Base-by-base conservation (phyloP, 2,888 invertebrate genomes). In the Rambutsinella grinnellia region DNA sequence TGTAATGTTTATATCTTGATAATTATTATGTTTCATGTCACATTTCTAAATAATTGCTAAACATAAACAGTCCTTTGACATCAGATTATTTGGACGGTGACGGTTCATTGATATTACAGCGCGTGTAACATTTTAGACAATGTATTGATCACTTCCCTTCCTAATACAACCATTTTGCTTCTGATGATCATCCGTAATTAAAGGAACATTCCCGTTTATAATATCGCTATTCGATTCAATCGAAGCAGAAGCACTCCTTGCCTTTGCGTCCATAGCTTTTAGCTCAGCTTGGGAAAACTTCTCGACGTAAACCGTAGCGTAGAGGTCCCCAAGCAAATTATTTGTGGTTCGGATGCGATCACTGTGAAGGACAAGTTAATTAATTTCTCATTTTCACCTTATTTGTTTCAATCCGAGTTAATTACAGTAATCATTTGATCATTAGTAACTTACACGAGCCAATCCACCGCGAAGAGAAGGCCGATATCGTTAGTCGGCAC, bases 271-370 rank as follows among this genome's bases (percentile, higher is more conserved):
- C 83, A 84, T 84, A 0, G 92, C 92, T 91, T 92, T 92, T 23
- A 94, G 87, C 86, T 95, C 94, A 80, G 92, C 92, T 86, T 92
- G 92, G 13, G 94, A 95, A 57, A 94, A 87, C 83, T 93, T 92
- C 85, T 95, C 94, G 15, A 95, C 93, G 1, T 95, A 90, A 0
- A 94, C 94, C 2, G 94, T 94, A 1, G 94, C 92, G 86, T 95
- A 95, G 86, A 94, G 94, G 85, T 95, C 95, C 0, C 94, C 95
- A 68, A 95, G 87, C 90, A 95, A 92, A 86, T 95, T 95, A 86
- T 95, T 95, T 0, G 94, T 94, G 0, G 95, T 95, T 69, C 95
- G 89, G 84, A 94, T 92, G 28, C 95, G 91, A 86, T 95, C 95
- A 44, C 94, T 95, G 87, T 15, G 23, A 13, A 23, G 46, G n/a